Percentiles rank a stretch among this genome's conserved stretches.
phyloP scores from a whole-genome alignment of 2,888 invertebrate genomes.

The Tolmerus cingulatus region DNA sequence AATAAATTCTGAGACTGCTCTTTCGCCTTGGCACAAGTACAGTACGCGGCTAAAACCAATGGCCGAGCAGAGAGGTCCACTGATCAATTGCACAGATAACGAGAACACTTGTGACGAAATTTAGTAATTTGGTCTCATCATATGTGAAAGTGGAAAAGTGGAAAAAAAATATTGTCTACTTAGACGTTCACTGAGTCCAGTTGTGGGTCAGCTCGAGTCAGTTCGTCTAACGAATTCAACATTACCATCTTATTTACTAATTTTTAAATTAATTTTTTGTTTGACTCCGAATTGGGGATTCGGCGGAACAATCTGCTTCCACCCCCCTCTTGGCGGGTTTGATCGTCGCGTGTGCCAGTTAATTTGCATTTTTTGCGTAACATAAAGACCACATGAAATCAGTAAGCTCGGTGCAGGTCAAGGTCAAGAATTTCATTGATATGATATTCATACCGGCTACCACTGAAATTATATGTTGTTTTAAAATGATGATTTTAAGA shows the following conservation, averaged over 20 bases:
- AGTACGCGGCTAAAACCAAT: background rate
- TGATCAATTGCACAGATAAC: background rate
- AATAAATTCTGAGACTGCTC: background rate
- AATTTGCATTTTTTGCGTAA: background rate
- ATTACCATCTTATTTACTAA: background rate
- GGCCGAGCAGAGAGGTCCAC: background rate
- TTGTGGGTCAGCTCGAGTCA: background rate
- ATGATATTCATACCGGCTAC: background rate
- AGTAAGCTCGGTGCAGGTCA: background rate
- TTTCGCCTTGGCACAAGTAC: background rate
- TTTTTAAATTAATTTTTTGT: background rate
- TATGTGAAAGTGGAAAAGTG: background rate
- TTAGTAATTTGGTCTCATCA: background rate
- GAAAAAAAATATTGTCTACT: background rate
- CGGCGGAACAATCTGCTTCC: background rate
- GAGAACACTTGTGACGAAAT: background rate
- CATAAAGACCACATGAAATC: background rate
- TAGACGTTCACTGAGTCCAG: background rate
- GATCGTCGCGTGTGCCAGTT: background rate
- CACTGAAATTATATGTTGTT: background rate
- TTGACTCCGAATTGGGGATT: background rate
- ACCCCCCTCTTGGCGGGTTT: background rate
- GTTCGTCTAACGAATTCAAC: background rate
- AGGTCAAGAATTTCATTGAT: background rate
- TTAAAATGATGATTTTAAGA: background rate